Percentiles rank a stretch among this genome's conserved stretches.
phyloP scores from a whole-genome alignment of 2,797 vertebrate genomes.

The Luscinia luscinia region DNA sequence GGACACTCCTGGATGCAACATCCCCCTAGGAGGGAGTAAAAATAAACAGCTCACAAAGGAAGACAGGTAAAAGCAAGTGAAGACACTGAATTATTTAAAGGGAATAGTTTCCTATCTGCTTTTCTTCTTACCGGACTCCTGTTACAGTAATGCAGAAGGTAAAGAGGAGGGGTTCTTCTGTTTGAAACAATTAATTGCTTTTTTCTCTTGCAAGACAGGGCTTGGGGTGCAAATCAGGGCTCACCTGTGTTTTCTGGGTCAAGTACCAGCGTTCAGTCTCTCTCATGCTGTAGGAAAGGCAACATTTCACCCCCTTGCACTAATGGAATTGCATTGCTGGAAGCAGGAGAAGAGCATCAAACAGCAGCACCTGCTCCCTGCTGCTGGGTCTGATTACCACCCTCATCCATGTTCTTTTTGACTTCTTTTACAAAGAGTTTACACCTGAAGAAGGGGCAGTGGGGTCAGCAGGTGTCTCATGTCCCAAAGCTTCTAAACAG shows the following conservation, averaged over 20 bases:
- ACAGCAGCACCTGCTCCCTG: neutral
- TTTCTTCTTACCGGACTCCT: neutral
- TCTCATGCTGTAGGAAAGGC: neutral
- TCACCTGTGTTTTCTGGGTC: neutral
- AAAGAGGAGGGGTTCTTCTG: neutral
- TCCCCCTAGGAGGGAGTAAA: neutral
- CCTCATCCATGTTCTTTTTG: neutral
- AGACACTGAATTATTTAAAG: neutral
- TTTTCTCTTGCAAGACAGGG: neutral
- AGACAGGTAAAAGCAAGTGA: neutral
- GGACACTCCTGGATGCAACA: neutral
- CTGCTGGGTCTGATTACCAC: neutral
- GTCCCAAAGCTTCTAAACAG: neutral
- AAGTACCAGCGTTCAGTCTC: neutral
- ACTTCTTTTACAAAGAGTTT: neutral
- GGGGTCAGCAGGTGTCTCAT: neutral
- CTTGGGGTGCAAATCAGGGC: neutral
- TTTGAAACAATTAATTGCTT: neutral
- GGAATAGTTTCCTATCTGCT: neutral
- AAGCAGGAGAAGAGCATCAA: neutral
- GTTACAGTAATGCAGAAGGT: neutral
- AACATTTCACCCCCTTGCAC: neutral
- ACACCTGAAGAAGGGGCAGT: neutral
- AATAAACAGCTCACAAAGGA: neutral
- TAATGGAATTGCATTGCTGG: neutral